A percentile compares a stretch with the other conserved stretches of the same genome.
Conservation (phyloP, 2,888 invertebrate species). For the Diploptera punctata region DNA sequence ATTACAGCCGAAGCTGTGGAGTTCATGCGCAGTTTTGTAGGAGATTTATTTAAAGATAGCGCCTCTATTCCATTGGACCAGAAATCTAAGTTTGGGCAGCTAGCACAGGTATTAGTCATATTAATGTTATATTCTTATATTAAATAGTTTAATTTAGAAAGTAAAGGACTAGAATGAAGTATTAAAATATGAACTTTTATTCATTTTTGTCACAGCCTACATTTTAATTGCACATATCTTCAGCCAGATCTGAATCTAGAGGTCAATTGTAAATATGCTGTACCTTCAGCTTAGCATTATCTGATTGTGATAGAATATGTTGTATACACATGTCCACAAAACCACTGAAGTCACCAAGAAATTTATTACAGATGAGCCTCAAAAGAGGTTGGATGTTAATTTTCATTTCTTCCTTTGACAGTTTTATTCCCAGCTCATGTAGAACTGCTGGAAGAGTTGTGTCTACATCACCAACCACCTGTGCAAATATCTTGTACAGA, state of each 20-base stretch:
- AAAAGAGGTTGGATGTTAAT: conserved; percentile 94
- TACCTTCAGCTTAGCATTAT: conserved; percentile 87
- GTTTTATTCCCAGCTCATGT: conserved; percentile 88
- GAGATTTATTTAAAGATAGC: conserved; percentile 65
- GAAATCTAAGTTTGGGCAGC: conserved; percentile 71
- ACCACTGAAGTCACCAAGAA: conserved; percentile 91
- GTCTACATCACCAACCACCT: conserved; percentile 99
- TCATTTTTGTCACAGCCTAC: too few relatives aligned
- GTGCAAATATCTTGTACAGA: conserved; percentile 96
- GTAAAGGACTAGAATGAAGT: too few relatives aligned
- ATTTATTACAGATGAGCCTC: conserved; percentile 88
- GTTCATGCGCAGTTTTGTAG: conserved; percentile 72
- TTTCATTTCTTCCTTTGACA: conserved; percentile 94
- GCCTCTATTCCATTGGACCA: conserved; percentile 64
- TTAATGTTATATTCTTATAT: background rate
- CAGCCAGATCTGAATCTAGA: conserved; percentile 73
- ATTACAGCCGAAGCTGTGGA: conserved; percentile 61
- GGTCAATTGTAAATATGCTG: conserved; percentile 93
- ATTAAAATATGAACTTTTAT: too few relatives aligned
- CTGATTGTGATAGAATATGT: conserved; percentile 90
- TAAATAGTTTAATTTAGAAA: too few relatives aligned
- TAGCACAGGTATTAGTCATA: conserved; percentile 46
- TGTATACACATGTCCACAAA: conserved; percentile 97
- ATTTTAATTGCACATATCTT: conserved; percentile 88
- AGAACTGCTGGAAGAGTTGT: conserved; percentile 84